These are phyloP conservation scores for Folsomia manolachei DNA, from an alignment of 2,888 invertebrate genomes.

Conservation along the genomic window DNA sequence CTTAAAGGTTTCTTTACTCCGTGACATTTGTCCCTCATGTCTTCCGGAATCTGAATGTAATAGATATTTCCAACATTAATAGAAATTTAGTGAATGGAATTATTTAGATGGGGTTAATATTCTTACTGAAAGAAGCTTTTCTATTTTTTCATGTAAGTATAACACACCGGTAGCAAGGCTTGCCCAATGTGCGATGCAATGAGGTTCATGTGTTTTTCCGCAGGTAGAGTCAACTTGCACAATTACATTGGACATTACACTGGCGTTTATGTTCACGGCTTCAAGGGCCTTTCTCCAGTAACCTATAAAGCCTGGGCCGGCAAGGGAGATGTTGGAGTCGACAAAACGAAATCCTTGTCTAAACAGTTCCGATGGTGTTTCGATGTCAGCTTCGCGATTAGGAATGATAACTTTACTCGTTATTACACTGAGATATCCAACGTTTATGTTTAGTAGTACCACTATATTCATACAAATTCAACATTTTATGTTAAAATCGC, in stretches of 20 bases:
- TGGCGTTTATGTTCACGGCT: neutral
- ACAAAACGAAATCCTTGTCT: slow-evolving; percentile 11
- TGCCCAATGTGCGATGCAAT: slow-evolving; percentile 11
- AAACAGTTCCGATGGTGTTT: slow-evolving; percentile 5
- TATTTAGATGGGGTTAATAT: neutral
- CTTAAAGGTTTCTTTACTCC: slow-evolving; percentile 4
- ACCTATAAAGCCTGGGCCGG: neutral
- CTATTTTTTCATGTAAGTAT: neutral
- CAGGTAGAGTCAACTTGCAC: slow-evolving; percentile 10
- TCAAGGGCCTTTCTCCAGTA: neutral
- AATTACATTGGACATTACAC: neutral
- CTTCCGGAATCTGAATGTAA: neutral
- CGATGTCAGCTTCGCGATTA: slow-evolving; percentile 7
- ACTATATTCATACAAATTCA: too few relatives aligned
- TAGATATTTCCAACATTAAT: neutral
- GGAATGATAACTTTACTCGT: slow-evolving; percentile 18
- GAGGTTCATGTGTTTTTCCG: neutral
- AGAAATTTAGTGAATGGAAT: neutral
- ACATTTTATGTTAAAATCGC: too few relatives aligned
- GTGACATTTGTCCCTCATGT: slow-evolving; percentile 1
- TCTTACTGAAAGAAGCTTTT: neutral
- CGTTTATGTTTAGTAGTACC: slow-evolving; percentile 6
- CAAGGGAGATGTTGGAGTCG: neutral
- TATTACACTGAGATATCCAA: slow-evolving; percentile 13
- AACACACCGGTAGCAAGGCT: slow-evolving; percentile 3